phyloP scores from a whole-genome alignment of 2,797 vertebrate genomes.

The Sebastolobus alascanus region DNA sequence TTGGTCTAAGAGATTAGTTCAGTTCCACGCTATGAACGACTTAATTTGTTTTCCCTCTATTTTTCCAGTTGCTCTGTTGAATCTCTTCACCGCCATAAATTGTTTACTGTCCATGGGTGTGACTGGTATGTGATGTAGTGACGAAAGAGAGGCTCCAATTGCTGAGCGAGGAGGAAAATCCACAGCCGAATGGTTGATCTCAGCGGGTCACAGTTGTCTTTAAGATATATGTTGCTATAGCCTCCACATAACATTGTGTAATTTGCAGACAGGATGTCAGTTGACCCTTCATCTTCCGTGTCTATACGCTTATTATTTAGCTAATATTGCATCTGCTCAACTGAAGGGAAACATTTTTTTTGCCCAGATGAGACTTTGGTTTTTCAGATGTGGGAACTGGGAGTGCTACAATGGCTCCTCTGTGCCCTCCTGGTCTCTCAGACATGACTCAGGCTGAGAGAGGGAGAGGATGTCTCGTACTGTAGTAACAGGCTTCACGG shows the following conservation, averaged over 20 bases:
- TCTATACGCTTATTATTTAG: not conserved
- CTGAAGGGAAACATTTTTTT: conserved; percentile 35
- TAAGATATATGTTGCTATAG: not conserved
- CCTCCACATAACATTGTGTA: not conserved
- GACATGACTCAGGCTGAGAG: conserved; percentile 75
- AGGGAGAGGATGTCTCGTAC: conserved; percentile 63
- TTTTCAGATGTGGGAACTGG: conserved; percentile 56
- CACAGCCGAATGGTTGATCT: conserved; percentile 18
- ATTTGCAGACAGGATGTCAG: not conserved
- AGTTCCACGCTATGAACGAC: conserved; percentile 2
- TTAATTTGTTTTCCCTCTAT: conserved; percentile 36
- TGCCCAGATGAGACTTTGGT: conserved; percentile 53
- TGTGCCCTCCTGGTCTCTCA: conserved; percentile 67
- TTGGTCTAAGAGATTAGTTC: conserved; percentile 12
- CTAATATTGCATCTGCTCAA: conserved; percentile 9
- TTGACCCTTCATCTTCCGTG: not conserved
- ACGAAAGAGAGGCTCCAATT: conserved; percentile 33
- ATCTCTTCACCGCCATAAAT: conserved; percentile 23
- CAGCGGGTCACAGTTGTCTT: conserved; percentile 13
- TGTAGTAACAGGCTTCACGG: conserved; percentile 39
- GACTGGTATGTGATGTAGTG: conserved; percentile 42
- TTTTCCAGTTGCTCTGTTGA: conserved; percentile 28
- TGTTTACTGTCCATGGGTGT: conserved; percentile 42
- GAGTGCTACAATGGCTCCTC: conserved; percentile 70
- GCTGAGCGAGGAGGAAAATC: conserved; percentile 45